Conservation (phyloP, 30 jellyfish, hydroid and myxozoan genomes). For the Mastigias papua region DNA sequence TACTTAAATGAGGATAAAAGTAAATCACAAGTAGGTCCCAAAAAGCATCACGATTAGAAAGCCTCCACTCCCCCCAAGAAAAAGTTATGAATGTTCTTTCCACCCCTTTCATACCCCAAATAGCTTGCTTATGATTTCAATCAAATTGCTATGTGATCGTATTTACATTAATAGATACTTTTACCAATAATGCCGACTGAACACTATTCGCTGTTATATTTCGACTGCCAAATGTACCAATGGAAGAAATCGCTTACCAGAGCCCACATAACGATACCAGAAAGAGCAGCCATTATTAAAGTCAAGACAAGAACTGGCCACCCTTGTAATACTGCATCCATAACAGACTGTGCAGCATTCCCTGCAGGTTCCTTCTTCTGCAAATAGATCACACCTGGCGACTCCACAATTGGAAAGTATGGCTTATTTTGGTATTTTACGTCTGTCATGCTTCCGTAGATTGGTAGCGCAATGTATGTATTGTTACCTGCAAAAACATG, state of each 20-base stretch:
- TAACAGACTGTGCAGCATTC: constrained; percentile 88
- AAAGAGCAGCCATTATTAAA: constrained; percentile 97
- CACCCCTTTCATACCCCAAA: too few relatives aligned
- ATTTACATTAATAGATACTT: too few relatives aligned
- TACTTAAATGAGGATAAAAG: too few relatives aligned
- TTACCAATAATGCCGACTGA: too few relatives aligned
- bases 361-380: constrained; percentile 72
- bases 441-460: constrained; percentile 93
- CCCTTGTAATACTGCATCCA: constrained; percentile 96
- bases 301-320: constrained; percentile 99
- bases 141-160: too few relatives aligned
- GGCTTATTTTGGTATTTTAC: constrained; percentile 92
- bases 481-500: constrained; percentile 55
- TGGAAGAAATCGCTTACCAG: constrained; percentile 64
- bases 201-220: too few relatives aligned
- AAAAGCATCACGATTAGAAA: too few relatives aligned
- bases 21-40: too few relatives aligned
- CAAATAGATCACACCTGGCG: constrained; percentile 96
- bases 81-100: too few relatives aligned
- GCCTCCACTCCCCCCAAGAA: too few relatives aligned
- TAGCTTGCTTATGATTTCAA: too few relatives aligned
- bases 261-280: constrained; percentile 99
- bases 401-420: constrained; percentile 92
- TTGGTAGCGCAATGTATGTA: constrained; percentile 84
- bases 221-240: too few relatives aligned